Evolutionary conservation across 2,113 vertebrate genomes (phyloP).

Genomic region (Elaphurus davidianus): DNA sequence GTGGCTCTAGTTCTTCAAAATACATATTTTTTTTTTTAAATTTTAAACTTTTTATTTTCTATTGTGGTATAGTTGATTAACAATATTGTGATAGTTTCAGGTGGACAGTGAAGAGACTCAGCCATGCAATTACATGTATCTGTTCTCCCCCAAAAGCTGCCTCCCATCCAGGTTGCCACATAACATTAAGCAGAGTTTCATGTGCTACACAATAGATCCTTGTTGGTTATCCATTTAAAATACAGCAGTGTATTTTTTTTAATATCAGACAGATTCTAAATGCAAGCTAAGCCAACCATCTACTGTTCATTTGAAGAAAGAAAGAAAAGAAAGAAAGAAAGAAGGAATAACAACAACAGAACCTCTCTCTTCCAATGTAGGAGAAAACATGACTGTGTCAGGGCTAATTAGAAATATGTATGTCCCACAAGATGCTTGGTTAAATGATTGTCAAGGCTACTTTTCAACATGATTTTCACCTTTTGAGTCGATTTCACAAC

Average conservation of each 20-base stretch:
- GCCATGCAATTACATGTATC: neutral
- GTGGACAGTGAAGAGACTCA: neutral
- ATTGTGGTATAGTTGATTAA: neutral
- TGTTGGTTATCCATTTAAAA: neutral
- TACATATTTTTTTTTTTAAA: neutral
- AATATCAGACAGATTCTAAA: neutral
- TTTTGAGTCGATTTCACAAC: neutral
- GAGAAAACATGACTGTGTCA: neutral
- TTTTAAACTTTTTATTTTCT: neutral
- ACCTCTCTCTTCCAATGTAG: neutral
- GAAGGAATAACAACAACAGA: neutral
- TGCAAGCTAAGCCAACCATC: neutral
- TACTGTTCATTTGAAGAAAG: neutral
- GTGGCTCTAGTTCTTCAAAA: neutral
- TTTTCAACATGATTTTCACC: neutral
- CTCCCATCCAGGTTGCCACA: neutral
- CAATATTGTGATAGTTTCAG: neutral
- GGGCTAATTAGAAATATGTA: neutral
- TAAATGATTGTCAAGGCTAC: neutral
- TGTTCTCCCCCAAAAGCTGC: neutral
- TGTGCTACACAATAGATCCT: neutral
- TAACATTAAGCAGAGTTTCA: neutral
- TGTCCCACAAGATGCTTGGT: neutral
- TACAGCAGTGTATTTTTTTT: neutral
- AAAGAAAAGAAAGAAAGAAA: neutral